phyloP scores from a whole-genome alignment of 1,140 invertebrate genomes.

The Zophobas atratus region DNA sequence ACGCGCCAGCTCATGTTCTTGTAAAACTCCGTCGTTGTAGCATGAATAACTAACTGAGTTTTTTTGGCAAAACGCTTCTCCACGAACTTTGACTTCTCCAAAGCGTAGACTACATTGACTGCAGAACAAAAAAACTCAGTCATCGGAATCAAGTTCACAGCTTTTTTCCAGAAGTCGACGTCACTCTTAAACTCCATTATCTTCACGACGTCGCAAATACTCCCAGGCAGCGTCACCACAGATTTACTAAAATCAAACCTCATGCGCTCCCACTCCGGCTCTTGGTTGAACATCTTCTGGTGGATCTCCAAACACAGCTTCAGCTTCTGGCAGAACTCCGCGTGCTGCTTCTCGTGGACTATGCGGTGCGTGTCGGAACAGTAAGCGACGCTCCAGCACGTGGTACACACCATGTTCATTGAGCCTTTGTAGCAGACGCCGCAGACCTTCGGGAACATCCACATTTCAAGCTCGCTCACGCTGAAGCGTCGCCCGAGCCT shows the following conservation, averaged over 20 bases:
- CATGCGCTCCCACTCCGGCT: background rate
- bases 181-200: background rate
- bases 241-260: background rate
- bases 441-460: slow-evolving; percentile 48
- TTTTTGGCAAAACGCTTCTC: slow-evolving; percentile 46
- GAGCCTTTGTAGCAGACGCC: slow-evolving; percentile 57
- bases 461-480: background rate
- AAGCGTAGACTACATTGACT: slow-evolving; percentile 60
- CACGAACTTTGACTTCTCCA: slow-evolving; percentile 55
- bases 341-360: slow-evolving; percentile 55
- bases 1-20: slow-evolving; percentile 59
- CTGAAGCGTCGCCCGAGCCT: background rate
- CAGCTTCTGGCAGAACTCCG: slow-evolving; percentile 58
- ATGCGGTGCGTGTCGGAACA: slow-evolving; percentile 60
- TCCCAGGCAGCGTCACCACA: background rate
- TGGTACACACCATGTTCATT: slow-evolving; percentile 55
- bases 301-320: slow-evolving; percentile 55
- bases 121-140: slow-evolving; percentile 53
- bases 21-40: slow-evolving; percentile 61
- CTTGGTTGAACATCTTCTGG: slow-evolving; percentile 11
- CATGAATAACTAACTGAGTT: slow-evolving; percentile 59
- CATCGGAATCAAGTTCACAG: slow-evolving; percentile 35
- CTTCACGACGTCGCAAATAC: background rate
- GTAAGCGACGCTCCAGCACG: slow-evolving; percentile 62
- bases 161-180: background rate